Evolutionary conservation across 1,140 invertebrate species (phyloP).

Genomic region (Plectrocnemia conspersa): DNA sequence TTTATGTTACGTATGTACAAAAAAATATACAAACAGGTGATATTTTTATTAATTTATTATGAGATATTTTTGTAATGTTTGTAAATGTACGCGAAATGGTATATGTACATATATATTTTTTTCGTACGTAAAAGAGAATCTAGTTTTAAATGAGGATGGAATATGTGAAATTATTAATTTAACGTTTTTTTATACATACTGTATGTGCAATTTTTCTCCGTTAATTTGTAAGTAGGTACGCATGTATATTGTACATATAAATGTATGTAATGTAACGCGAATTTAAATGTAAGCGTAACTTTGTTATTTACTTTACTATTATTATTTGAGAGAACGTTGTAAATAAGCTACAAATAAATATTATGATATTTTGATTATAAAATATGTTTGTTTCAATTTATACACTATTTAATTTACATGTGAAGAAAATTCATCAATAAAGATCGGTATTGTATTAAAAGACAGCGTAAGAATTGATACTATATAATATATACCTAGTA

Average conservation of each 20-base stretch:
- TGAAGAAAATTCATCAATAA: no score
- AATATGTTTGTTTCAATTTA: no score
- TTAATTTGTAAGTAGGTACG: conserved; percentile 8
- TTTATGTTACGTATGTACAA: conserved; percentile 14
- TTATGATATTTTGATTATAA: conserved; percentile 20
- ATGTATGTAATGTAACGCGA: no score
- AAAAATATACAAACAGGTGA: conserved; percentile 19
- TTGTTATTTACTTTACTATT: conserved; percentile 16
- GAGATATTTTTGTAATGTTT: conserved; percentile 14
- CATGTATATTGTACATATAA: no score
- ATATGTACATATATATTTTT: conserved; percentile 4
- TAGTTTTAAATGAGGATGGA: no score
- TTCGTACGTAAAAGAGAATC: no score
- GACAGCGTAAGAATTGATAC: no score
- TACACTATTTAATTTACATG: no score
- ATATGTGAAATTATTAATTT: no score
- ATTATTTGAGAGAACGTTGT: conserved; percentile 18
- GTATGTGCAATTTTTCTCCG: conserved; percentile 2
- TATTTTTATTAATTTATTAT: conserved; percentile 22
- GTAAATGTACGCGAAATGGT: conserved; percentile 6
- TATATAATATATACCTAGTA: no score
- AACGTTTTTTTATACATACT: conserved; percentile 3
- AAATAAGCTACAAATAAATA: conserved; percentile 20
- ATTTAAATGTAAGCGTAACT: no score
- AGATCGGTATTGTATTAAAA: no score